These are phyloP conservation scores for Idaea biselata DNA, from an alignment of 2,888 invertebrate genomes.

Conservation along the genomic window DNA sequence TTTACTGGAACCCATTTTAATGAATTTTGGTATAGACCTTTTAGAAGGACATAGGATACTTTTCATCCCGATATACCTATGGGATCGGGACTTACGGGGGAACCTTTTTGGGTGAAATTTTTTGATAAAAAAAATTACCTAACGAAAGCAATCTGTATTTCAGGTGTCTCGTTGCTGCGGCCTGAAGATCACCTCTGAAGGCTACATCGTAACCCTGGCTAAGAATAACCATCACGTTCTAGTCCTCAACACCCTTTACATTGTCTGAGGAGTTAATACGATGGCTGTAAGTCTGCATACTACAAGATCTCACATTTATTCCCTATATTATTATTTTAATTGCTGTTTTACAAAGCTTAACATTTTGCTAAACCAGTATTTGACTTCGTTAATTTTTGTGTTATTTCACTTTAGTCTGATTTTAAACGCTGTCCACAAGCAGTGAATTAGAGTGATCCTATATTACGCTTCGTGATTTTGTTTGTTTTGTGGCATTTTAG, in stretches of 20 bases:
- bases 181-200: conserved; percentile 97
- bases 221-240: conserved; percentile 99
- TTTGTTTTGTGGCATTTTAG: conserved; percentile 59
- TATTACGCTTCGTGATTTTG: conserved; percentile 56
- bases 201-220: conserved; percentile 96
- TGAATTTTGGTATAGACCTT: no score
- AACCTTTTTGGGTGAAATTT: no score
- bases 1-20: no score
- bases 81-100: no score
- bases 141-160: conserved; percentile 29
- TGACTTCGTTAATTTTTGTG: conserved; percentile 73
- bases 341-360: conserved; percentile 80
- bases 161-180: conserved; percentile 99
- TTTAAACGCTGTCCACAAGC: conserved; percentile 61
- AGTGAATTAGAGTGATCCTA: conserved; percentile 60
- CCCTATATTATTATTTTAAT: conserved; percentile 78
- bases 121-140: no score
- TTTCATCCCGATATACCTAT: no score
- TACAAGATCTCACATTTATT: conserved; percentile 81
- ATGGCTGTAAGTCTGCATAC: conserved; percentile 81
- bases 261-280: conserved; percentile 86
- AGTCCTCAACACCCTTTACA: conserved; percentile 96
- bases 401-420: conserved; percentile 75
- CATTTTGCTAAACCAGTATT: conserved; percentile 79
- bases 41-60: no score